These are phyloP conservation scores for Pheosia gnoma DNA, from an alignment of 2,888 invertebrate species.

Conservation along the genomic window DNA sequence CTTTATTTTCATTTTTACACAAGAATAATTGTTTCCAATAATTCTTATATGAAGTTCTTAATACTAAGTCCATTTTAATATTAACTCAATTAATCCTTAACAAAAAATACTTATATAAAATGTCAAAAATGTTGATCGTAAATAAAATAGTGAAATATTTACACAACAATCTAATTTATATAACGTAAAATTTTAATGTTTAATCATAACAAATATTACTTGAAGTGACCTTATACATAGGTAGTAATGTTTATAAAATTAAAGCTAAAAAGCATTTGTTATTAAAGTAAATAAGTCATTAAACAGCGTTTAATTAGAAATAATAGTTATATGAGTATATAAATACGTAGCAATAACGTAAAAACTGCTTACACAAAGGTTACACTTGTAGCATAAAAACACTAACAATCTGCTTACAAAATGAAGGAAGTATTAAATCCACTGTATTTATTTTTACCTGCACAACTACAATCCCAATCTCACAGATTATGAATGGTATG, in stretches of 20 bases:
- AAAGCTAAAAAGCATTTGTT: constrained; percentile 51
- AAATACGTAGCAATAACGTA: constrained; percentile 47
- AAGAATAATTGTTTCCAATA: constrained; percentile 70
- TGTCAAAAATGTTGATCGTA: constrained; percentile 66
- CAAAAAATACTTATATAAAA: constrained; percentile 56
- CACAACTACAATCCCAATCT: not conserved
- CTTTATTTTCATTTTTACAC: constrained; percentile 77
- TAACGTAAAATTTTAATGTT: constrained; percentile 68
- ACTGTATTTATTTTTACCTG: too few species aligned
- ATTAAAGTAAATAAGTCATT: constrained; percentile 32
- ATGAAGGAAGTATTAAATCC: not conserved
- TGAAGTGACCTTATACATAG: constrained; percentile 52
- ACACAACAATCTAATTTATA: constrained; percentile 73
- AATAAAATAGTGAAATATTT: constrained; percentile 74
- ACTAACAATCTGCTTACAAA: not conserved
- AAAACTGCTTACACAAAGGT: constrained; percentile 36
- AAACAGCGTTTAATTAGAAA: constrained; percentile 39
- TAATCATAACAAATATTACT: constrained; percentile 67
- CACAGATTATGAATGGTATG: not conserved
- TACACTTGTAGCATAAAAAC: not conserved
- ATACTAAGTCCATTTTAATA: constrained; percentile 57
- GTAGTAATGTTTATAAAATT: constrained; percentile 51
- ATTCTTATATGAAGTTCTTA: constrained; percentile 66
- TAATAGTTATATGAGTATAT: constrained; percentile 41
- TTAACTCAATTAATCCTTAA: constrained; percentile 55